Conservation (phyloP, 2,888 invertebrate species). For the Unio pictorum region DNA sequence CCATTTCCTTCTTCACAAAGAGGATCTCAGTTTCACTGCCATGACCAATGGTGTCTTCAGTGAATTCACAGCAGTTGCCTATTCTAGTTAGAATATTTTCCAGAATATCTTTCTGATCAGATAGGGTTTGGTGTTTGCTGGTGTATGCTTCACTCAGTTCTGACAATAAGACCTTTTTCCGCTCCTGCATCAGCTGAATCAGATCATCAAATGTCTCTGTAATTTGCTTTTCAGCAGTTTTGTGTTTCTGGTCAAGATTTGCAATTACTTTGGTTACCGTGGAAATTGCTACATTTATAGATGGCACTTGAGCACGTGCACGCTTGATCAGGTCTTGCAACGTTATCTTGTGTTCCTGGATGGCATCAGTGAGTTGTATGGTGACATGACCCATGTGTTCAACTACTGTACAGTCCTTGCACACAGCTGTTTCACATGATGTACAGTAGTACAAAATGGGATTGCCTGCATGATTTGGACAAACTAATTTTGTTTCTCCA, state of each 20-base stretch:
- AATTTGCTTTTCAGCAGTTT: conserved; percentile 62
- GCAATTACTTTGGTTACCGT: conserved; percentile 60
- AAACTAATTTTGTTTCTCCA: conserved; percentile 57
- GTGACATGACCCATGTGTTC: conserved; percentile 73
- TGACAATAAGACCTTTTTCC: conserved; percentile 64
- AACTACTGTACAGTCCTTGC: conserved; percentile 73
- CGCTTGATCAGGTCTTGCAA: conserved; percentile 63
- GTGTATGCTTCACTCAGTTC: conserved; percentile 66
- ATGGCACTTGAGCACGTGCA: conserved; percentile 67
- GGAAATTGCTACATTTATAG: conserved; percentile 63
- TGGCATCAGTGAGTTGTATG: conserved; percentile 71
- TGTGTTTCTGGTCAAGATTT: conserved; percentile 49
- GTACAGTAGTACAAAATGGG: conserved; percentile 72
- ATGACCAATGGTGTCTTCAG: conserved; percentile 72
- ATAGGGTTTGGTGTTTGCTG: conserved; percentile 67
- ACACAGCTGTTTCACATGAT: conserved; percentile 74
- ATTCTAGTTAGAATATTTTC: conserved; percentile 70
- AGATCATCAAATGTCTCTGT: conserved; percentile 67
- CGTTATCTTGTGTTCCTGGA: conserved; percentile 69
- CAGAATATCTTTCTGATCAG: conserved; percentile 67
- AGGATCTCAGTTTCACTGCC: conserved; percentile 73
- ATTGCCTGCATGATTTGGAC: conserved; percentile 69
- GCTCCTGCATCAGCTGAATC: conserved; percentile 60
- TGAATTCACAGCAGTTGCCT: conserved; percentile 72
- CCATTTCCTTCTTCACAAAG: conserved; percentile 73